Evolutionary conservation across 2,888 invertebrate species (phyloP), one percentile per base, ranked within the genome.

Genomic region (Diaphora mendica): DNA sequence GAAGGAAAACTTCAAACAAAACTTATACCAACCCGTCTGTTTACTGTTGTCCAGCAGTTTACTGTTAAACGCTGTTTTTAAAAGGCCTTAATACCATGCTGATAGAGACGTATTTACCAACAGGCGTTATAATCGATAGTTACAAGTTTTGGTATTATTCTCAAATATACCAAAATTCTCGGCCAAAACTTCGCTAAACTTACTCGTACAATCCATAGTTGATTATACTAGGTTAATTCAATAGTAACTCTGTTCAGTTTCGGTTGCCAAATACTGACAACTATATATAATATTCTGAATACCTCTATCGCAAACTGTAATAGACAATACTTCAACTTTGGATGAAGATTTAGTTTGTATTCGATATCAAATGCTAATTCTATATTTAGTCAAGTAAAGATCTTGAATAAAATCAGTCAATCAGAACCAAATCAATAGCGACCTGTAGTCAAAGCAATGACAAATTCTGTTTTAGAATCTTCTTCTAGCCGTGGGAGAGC

Each of bases 161-260:
- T 62, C 62, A 30, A 62, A 62, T 30, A 62, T 2, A 62, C 62
- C 7, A 3, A 62, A 62, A 30, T 30, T n/a, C 67, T 23, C 9
- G 8, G 30, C 39, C 3, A 59, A 65, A 51, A n/a, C 48, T 51
- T 64, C 23, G 15, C 30, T 20, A 26, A 82, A 75, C 75, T 81
- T 59, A 44, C n/a, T 70, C 70, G 66, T 71, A 82, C 51, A 26
- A 15, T 73, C 71, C n/a, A 67, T 72, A 77, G 67, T 83, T 80
- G 77, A 84, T 80, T 82, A 76, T 69, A n/a, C 55, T 64, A 72
- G 70, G 68, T 71, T 73, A 71, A 80, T 72, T 84, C 72, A 77
- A 83, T 80, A 74, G 23, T 26, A 39, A 66, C 73, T 70, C 75
- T 74, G 68, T 79, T 82, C 70, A 71, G 84, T 81, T 81, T 59